These are phyloP conservation scores for Acipenser transmontanus DNA, from an alignment of 2,797 vertebrate genomes.

Conservation along the genomic window DNA sequence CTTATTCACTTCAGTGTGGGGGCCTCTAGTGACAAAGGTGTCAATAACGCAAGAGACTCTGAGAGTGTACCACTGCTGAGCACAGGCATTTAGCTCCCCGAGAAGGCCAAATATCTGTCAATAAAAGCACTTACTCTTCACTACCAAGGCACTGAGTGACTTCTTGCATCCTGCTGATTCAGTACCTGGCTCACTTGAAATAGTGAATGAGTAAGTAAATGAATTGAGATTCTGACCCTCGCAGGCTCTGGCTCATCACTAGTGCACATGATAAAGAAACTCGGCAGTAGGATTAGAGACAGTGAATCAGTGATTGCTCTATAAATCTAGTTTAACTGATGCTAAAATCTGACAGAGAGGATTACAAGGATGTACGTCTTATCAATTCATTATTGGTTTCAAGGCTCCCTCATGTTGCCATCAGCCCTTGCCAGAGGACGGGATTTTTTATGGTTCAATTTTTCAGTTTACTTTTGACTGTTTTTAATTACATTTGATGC, in stretches of 20 bases:
- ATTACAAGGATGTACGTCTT: conserved; percentile 50
- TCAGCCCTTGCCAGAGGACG: conserved; percentile 49
- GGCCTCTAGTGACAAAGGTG: conserved; percentile 39
- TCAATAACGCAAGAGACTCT: conserved; percentile 21
- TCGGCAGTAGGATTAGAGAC: conserved; percentile 43
- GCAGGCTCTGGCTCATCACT: conserved; percentile 38
- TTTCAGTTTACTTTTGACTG: conserved; percentile 64
- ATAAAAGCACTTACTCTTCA: conserved; percentile 32
- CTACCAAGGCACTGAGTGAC: conserved; percentile 30
- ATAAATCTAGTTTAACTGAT: conserved; percentile 59
- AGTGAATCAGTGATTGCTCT: conserved; percentile 40
- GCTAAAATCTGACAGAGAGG: conserved; percentile 52
- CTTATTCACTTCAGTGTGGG: conserved; percentile 31
- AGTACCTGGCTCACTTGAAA: conserved; percentile 36
- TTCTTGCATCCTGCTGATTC: conserved; percentile 26
- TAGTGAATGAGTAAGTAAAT: conserved; percentile 36
- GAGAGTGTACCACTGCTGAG: conserved; percentile 8
- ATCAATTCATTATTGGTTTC: conserved; percentile 54
- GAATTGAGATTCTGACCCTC: conserved; percentile 42
- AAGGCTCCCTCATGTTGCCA: conserved; percentile 44
- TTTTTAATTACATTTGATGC: conserved; percentile 75
- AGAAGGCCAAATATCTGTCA: conserved; percentile 21
- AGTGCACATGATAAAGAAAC: conserved; percentile 23
- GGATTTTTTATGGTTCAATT: conserved; percentile 51
- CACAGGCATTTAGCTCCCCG: conserved; percentile 20